Percentiles rank a stretch among this genome's conserved stretches.
Evolutionary conservation across 1,140 invertebrate genomes (phyloP).

Genomic region (Philopotamus ludificatus): DNA sequence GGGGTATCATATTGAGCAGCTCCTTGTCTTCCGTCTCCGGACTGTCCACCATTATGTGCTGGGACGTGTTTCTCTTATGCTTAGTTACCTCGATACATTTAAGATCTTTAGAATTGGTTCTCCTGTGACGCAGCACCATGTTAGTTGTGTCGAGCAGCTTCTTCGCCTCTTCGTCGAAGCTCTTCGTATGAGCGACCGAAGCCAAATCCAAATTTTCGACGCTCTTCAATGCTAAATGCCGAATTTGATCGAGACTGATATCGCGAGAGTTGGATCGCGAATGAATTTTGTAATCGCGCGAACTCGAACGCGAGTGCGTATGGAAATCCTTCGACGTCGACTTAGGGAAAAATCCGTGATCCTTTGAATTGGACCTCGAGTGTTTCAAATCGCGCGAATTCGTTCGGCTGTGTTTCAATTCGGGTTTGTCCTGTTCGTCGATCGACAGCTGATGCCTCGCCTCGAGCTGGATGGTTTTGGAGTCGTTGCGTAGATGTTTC

Average conservation of each 20-base stretch:
- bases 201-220: constrained; percentile 53
- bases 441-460: constrained; percentile 51
- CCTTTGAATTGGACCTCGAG: constrained; percentile 45
- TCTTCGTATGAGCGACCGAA: constrained; percentile 47
- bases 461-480: constrained; percentile 60
- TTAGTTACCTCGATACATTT: constrained; percentile 43
- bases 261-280: constrained; percentile 50
- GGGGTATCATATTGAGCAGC: constrained; percentile 45
- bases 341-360: constrained; percentile 43
- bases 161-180: constrained; percentile 53
- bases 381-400: constrained; percentile 46
- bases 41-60: constrained; percentile 50
- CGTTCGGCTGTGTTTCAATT: constrained; percentile 47
- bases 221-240: constrained; percentile 51
- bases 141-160: constrained; percentile 50
- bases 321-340: constrained; percentile 47
- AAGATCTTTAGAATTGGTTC: constrained; percentile 59
- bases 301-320: constrained; percentile 45
- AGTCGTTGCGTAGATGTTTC: constrained; percentile 60
- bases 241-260: constrained; percentile 50
- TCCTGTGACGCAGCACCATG: constrained; percentile 57
- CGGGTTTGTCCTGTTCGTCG: constrained; percentile 46
- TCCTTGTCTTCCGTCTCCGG: constrained; percentile 45
- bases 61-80: constrained; percentile 53
- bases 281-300: constrained; percentile 49